Conservation (phyloP, 2,888 invertebrate species). For the Enchytraeus crypticus region DNA sequence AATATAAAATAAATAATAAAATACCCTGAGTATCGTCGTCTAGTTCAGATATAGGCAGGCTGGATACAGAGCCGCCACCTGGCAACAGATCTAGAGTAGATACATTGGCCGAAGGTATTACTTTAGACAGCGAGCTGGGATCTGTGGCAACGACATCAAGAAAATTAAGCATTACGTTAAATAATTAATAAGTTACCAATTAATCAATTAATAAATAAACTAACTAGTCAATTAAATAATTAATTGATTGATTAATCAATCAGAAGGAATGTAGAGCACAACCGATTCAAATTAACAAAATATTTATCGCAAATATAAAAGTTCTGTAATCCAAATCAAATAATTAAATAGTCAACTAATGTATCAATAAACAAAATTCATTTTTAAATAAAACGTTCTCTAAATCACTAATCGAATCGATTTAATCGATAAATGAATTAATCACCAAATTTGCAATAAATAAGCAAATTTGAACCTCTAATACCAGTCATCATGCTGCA, state of each 20-base stretch:
- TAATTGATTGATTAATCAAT: neutral
- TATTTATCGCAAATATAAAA: neutral
- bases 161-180: neutral
- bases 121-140: slow-evolving; percentile 1
- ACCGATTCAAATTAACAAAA: neutral
- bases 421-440: too few relatives aligned
- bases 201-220: neutral
- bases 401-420: too few relatives aligned
- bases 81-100: neutral
- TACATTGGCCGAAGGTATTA: slow-evolving; percentile 12
- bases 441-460: too few relatives aligned
- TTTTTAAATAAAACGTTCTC: too few relatives aligned
- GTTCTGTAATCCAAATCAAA: too few relatives aligned
- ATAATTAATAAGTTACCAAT: neutral
- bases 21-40: slow-evolving; percentile 32
- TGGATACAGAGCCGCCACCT: slow-evolving; percentile 32
- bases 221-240: neutral
- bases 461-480: too few relatives aligned
- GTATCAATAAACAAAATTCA: too few relatives aligned
- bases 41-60: slow-evolving; percentile 38
- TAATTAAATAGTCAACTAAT: too few relatives aligned
- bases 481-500: too few relatives aligned
- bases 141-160: neutral
- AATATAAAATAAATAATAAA: neutral
- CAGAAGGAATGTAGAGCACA: neutral